A percentile compares a stretch with the other conserved stretches of the same genome.
Conservation (phyloP, 2,113 vertebrate genomes). For the Struthio camelus region DNA sequence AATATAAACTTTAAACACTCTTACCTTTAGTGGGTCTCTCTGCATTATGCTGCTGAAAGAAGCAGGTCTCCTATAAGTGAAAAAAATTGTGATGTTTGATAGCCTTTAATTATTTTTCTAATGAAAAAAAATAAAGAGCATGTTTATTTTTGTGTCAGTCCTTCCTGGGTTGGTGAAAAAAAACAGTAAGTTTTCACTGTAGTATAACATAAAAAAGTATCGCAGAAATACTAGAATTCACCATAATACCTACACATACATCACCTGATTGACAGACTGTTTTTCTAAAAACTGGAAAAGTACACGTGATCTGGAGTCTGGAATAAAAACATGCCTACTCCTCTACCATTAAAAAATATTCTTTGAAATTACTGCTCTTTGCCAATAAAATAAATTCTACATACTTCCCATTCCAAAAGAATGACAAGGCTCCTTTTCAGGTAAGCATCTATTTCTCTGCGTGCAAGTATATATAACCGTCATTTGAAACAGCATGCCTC, state of each 20-base stretch:
- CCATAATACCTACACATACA: neutral
- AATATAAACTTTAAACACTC: neutral
- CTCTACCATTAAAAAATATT: neutral
- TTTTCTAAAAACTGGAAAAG: neutral
- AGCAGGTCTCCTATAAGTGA: neutral
- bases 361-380: neutral
- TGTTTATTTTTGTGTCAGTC: neutral
- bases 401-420: neutral
- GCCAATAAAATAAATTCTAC: neutral
- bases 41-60: neutral
- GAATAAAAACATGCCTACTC: neutral
- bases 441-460: neutral
- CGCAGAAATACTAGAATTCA: neutral
- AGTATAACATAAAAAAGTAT: neutral
- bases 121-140: neutral
- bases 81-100: neutral
- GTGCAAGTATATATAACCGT: neutral
- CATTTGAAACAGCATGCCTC: neutral
- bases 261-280: neutral
- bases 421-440: neutral
- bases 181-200: neutral
- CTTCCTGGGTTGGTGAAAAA: neutral
- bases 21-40: neutral
- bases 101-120: neutral
- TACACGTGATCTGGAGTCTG: neutral